A percentile compares a stretch with the other conserved stretches of the same genome.
These are phyloP conservation scores for Anadara kagoshimensis DNA, from an alignment of 1,140 invertebrate species.

Conservation along the genomic window DNA sequence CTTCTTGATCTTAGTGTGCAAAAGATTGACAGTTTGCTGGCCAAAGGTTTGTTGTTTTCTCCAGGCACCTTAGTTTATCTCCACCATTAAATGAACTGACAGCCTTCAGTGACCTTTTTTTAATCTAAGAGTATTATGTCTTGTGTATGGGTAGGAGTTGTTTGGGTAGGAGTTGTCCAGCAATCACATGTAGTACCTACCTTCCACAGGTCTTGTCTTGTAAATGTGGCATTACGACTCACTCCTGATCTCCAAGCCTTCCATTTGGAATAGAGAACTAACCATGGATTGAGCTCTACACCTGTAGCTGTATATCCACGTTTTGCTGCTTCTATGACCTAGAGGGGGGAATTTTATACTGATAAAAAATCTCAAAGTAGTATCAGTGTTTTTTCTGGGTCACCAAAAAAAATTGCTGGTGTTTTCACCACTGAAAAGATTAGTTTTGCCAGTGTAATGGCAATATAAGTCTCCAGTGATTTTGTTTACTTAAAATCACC, in stretches of 20 bases:
- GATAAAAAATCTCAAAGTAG: background rate
- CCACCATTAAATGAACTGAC: too few species aligned
- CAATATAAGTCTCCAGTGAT: too few species aligned
- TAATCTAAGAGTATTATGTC: background rate
- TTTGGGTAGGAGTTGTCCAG: background rate
- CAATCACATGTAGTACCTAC: slow-evolving; percentile 61
- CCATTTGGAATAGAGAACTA: slow-evolving; percentile 87
- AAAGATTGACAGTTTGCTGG: background rate
- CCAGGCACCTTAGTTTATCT: too few species aligned
- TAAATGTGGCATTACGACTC: slow-evolving; percentile 79
- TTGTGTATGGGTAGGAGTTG: background rate
- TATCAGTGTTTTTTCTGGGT: too few species aligned
- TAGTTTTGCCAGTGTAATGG: too few species aligned
- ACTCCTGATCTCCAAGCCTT: slow-evolving; percentile 79
- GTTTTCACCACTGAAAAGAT: too few species aligned
- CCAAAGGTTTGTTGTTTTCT: too few species aligned
- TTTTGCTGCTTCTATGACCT: slow-evolving; percentile 85
- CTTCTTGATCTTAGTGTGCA: too few species aligned
- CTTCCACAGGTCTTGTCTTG: slow-evolving; percentile 87
- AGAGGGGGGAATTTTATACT: slow-evolving; percentile 4
- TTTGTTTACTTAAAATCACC: too few species aligned
- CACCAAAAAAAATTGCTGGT: too few species aligned
- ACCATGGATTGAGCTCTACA: slow-evolving; percentile 92
- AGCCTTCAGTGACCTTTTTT: background rate
- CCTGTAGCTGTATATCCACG: slow-evolving; percentile 83